Evolutionary conservation across 2,888 invertebrate species (phyloP).

Genomic region (Phrixothrix hirtus): DNA sequence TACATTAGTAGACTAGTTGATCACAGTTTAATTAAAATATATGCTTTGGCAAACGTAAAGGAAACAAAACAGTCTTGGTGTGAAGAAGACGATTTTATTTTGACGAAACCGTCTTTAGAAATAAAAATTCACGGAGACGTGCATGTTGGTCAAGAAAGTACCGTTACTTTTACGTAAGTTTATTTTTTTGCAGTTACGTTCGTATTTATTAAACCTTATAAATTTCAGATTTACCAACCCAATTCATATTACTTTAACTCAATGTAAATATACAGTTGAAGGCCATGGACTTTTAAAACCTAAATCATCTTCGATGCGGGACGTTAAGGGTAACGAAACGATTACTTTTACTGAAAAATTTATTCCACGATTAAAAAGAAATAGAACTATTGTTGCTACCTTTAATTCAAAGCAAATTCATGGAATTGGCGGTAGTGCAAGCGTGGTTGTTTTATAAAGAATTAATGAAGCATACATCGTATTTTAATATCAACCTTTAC

Average conservation of each 20-base stretch:
- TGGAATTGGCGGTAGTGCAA: conserved; percentile 56
- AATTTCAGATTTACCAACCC: conserved; percentile 67
- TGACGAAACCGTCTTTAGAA: conserved; percentile 69
- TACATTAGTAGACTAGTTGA: conserved; percentile 73
- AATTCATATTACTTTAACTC: conserved; percentile 64
- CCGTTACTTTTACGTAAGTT: conserved; percentile 57
- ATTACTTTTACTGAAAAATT: conserved; percentile 66
- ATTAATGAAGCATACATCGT: too few species aligned
- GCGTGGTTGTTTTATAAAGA: conserved; percentile 10
- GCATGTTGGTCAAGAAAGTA: conserved; percentile 60
- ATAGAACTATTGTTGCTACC: conserved; percentile 66
- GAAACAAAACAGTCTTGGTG: conserved; percentile 77
- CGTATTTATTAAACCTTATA: conserved; percentile 11
- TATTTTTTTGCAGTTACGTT: not conserved
- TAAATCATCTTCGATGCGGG: conserved; percentile 63
- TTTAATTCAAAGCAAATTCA: conserved; percentile 69
- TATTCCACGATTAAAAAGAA: conserved; percentile 62
- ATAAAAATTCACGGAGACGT: conserved; percentile 65
- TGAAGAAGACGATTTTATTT: conserved; percentile 72
- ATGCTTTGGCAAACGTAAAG: conserved; percentile 71
- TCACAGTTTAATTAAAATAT: conserved; percentile 71
- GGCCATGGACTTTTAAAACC: conserved; percentile 69
- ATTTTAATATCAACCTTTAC: too few species aligned
- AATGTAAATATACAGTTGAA: conserved; percentile 71
- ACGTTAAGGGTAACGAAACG: conserved; percentile 66